Base-by-base conservation (phyloP, 2,888 invertebrate genomes). In the Epiblema foenella region DNA sequence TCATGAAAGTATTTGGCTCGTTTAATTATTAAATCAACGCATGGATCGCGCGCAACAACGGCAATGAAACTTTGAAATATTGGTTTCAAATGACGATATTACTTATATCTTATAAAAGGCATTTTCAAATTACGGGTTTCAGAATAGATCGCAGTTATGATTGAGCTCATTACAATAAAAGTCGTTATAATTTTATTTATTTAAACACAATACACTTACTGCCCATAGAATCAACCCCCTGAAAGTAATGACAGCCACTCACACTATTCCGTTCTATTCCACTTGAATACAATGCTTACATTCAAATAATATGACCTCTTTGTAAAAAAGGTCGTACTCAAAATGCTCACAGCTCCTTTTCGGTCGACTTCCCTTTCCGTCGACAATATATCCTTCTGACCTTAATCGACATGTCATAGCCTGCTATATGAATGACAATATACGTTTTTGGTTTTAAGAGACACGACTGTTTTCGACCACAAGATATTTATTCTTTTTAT, bases 401-500 rank as follows among this genome's bases (percentile, higher is more conserved):
- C 71, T 62, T 71, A 71, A 71, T 71, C 71, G 71, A 62, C 62
- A 56, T 71, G 71, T 67, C 71, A 62, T 66, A 60, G 11, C 15
- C 37, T 57, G 29, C 54, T 42, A 17, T 60, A 68, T 39, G 24
- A 39, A 68, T 49, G 52, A 33, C 63, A 39, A 5, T 33, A 56
- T 71, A 66, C 33, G 56, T 62, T 67, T 56, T 70, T 62, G 39
- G 56, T 18, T 42, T 42, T 58, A 24, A 4, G 2, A 33, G 33
- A 33, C 33, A 5, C 3, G 33, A 8, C 33, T 33, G 29, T 29
- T 29, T 29, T 29, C 29, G 29, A 29, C 2, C 2, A 29, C 29
- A 29, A 5, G n/a, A n/a, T 29, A 29, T 29, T 29, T 29, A 42
- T 15, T 42, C 5, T n/a, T 4, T 15, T 42, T 46, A 46, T n/a